These are phyloP conservation scores for Drosophila kanekoi DNA, from an alignment of 2,888 invertebrate genomes.

Conservation along the genomic window DNA sequence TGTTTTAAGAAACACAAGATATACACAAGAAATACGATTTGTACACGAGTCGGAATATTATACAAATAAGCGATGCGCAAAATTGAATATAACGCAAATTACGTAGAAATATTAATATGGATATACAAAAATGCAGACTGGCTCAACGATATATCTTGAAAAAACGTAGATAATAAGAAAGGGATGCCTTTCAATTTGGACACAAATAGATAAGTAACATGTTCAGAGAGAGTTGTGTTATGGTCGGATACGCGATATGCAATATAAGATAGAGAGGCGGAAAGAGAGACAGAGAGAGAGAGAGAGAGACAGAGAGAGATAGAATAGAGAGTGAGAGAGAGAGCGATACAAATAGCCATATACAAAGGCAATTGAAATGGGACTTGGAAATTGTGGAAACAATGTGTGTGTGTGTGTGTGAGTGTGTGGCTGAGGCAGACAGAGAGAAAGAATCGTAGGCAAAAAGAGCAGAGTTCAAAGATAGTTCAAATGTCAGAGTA, in stretches of 20 bases:
- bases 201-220: conserved; percentile 45
- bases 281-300: background rate
- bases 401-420: conserved; percentile 2
- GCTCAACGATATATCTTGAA: conserved; percentile 62
- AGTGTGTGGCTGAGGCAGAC: conserved; percentile 27
- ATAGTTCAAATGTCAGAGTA: conserved; percentile 43
- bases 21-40: conserved; percentile 35
- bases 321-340: conserved; percentile 7
- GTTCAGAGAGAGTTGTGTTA: conserved; percentile 36
- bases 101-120: conserved; percentile 33
- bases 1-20: conserved; percentile 23
- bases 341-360: conserved; percentile 29
- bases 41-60: conserved; percentile 57
- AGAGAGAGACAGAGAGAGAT: too few relatives aligned
- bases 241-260: conserved; percentile 30
- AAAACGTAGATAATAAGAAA: conserved; percentile 66
- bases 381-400: conserved; percentile 34
- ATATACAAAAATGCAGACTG: conserved; percentile 72
- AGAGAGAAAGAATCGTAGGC: conserved; percentile 34
- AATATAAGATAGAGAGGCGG: conserved; percentile 8
- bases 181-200: conserved; percentile 50
- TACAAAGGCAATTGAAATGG: conserved; percentile 40
- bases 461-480: conserved; percentile 35
- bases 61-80: conserved; percentile 59
- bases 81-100: conserved; percentile 38